Conservation (phyloP, 2,888 invertebrate species). For the Sarcophaga subvicina region DNA sequence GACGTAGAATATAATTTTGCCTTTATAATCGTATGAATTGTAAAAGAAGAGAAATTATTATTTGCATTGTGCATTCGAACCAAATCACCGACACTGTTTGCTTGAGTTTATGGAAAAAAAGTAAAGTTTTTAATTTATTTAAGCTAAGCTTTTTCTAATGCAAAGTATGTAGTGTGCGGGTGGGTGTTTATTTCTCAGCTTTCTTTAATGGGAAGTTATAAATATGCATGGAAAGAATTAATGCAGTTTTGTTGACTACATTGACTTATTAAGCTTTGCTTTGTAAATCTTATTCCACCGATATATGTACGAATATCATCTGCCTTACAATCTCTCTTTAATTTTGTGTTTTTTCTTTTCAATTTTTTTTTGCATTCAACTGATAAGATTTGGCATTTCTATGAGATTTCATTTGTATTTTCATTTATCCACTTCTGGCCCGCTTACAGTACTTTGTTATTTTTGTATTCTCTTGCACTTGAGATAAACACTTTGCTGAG, state of each 20-base stretch:
- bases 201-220: conserved; percentile 21
- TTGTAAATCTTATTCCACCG: neutral
- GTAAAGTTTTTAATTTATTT: conserved; percentile 38
- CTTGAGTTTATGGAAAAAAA: conserved; percentile 1
- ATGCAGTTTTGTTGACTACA: neutral
- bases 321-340: neutral
- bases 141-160: conserved; percentile 29
- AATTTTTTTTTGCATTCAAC: conserved; percentile 25
- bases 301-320: neutral
- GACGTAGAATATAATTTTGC: no score
- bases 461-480: conserved; percentile 53
- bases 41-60: no score
- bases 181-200: conserved; percentile 8
- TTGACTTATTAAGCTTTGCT: neutral
- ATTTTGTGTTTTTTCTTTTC: conserved; percentile 1
- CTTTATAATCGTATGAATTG: no score
- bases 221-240: neutral
- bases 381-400: conserved; percentile 39
- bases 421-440: conserved; percentile 33
- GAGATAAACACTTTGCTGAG: conserved; percentile 45
- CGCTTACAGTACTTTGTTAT: conserved; percentile 33
- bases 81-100: neutral
- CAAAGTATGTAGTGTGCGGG: neutral
- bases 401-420: conserved; percentile 18
- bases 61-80: neutral